Base-by-base conservation (phyloP, 2,113 vertebrate species). In the Speoplatyrhinus poulsoni region DNA sequence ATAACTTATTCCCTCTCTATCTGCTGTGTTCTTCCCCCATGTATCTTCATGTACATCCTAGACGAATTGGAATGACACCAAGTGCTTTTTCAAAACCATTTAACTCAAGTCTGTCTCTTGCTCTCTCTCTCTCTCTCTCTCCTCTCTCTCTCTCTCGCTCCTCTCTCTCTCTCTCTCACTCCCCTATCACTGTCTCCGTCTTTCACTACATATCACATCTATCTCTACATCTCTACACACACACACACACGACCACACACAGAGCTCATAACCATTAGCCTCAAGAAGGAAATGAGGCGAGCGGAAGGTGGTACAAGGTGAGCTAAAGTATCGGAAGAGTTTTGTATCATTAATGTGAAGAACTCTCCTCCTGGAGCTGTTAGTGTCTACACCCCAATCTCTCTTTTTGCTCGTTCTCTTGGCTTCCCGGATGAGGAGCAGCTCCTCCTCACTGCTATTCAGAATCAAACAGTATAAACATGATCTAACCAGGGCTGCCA, bases 31-130 rank as follows among this genome's bases (percentile, higher is more conserved):
- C 26, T 57, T 63, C 58, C 62, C 49, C 61, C 47, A 53, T 59
- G 41, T 49, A 52, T 62, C 79, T 41, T 41, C 36, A 8, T 41
- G 36, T 64, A 73, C 63, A 65, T 78, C 73, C 3, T 16, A 67
- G 59, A 56, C 72, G 69, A 80, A 72, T 80, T 75, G 65, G 57
- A 68, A 72, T 79, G 55, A 46, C 11, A 69, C 62, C 59, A 81
- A 88, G 73, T 75, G 60, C 70, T 77, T 82, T 70, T 75, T 68
- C 57, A 66, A 68, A 63, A 47, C 46, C 46, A 32, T 75, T 84
- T 62, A 64, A 69, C 48, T 77, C 11, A 16, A 61, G 41, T 15
- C 19, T 13, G 3, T 10, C 16, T 32, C 11, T 36, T 59, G 55
- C 26, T 13, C 8, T 48, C 49, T 58, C 71, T 48, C 57, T 59